Evolutionary conservation across 2,797 vertebrate genomes (phyloP).

Genomic region (Brachymystax lenok): DNA sequence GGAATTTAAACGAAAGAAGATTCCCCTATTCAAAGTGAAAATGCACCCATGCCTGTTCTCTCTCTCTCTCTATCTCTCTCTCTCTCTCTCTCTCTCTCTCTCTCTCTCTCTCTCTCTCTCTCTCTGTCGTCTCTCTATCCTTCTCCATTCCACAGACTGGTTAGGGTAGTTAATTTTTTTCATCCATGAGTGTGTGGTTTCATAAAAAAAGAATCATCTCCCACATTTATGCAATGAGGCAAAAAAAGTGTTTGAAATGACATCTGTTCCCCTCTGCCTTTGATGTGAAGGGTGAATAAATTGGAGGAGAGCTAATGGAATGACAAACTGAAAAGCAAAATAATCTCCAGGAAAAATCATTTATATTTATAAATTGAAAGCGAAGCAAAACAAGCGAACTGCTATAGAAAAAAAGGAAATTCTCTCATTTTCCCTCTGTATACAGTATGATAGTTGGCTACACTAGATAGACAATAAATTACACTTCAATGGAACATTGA

Average conservation of each 20-base stretch:
- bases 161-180: conserved; percentile 62
- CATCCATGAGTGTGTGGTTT: conserved; percentile 55
- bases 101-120: too few relatives aligned
- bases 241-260: conserved; percentile 76
- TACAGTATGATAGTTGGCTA: conserved; percentile 41
- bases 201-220: conserved; percentile 80
- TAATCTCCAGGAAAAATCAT: conserved; percentile 68
- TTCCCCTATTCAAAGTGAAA: conserved; percentile 49
- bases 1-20: conserved; percentile 56
- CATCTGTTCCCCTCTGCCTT: conserved; percentile 76
- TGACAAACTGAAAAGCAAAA: conserved; percentile 67
- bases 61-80: too few relatives aligned
- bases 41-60: conserved; percentile 27
- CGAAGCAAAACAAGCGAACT: too few relatives aligned
- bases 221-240: conserved; percentile 76
- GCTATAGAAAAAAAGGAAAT: background rate
- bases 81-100: too few relatives aligned
- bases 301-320: conserved; percentile 71
- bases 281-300: conserved; percentile 78
- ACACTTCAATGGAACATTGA: conserved; percentile 6
- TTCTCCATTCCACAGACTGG: conserved; percentile 43
- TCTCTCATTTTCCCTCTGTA: conserved; percentile 5
- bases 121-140: background rate
- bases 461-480: conserved; percentile 22
- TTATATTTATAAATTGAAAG: conserved; percentile 56